Base-by-base conservation (phyloP, 2,797 vertebrate genomes). In the Chaunax sp. region DNA sequence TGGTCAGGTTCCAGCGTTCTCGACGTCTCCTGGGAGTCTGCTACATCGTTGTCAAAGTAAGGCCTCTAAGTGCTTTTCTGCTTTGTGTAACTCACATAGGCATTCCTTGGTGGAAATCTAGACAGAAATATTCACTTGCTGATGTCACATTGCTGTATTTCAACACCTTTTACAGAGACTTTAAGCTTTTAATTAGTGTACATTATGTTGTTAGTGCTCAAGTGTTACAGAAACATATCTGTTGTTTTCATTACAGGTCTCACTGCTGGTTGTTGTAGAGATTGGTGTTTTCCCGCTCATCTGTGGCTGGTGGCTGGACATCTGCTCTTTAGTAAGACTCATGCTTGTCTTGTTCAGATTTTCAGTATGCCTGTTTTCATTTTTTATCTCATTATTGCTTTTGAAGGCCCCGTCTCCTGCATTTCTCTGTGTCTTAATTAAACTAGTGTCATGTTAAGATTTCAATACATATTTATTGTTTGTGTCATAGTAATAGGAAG, bases 1-100 rank as follows among this genome's bases (percentile, higher is more conserved):
- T 99, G 77, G 96, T 99, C 76, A 95, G 97, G 88, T 99, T 99
- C 85, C 98, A 99, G 69, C 94, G 98, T 69, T 99, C 98, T 19
- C 94, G 97, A 11, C 95, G 98, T 58, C 94, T 99, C 77, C 90
- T 99, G 58, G 98, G 98, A 74, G 97, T 99, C 75, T 99, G 98
- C 94, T 99, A 99, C 82, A 99, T 99, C 77, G 98, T 99, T 80
- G 98, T 99, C 78, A 99, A 99, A 98, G 98, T 99, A 95, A 94
- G 49, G 40, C 52, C 22, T 44, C 46, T 25, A 22, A 47, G 19
- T 71, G n/a, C 53, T 6, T 51, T 50, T 54, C 5, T 72, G 18
- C 33, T 67, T 5, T 43, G n/a, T 64, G 11, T 59, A 33, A 65
- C 51, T 37, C 14, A 13, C 35, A 44, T 40, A n/a, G 37, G 4